phyloP scores from a whole-genome alignment of 2,888 invertebrate species.

The Ariolimax columbianus region DNA sequence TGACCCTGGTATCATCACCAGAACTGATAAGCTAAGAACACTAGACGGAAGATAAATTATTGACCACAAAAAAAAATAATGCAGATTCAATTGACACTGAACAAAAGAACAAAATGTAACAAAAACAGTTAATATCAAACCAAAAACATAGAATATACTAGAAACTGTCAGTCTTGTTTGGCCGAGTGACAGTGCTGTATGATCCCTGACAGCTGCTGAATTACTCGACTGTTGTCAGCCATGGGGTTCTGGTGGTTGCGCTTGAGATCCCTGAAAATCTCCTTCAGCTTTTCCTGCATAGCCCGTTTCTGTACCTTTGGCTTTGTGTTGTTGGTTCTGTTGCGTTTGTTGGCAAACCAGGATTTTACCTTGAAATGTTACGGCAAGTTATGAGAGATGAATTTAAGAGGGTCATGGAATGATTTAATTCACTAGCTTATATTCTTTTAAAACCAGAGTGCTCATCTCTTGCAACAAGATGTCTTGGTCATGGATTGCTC shows the following conservation, averaged over 20 bases:
- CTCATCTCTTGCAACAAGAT: too few species aligned
- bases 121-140: not conserved
- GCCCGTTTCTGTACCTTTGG: constrained; percentile 72
- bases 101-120: not conserved
- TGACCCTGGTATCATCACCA: too few species aligned
- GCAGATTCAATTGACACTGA: not conserved
- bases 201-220: constrained; percentile 71
- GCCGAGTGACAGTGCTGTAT: constrained; percentile 52
- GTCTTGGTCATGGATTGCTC: too few species aligned
- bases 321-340: constrained; percentile 73
- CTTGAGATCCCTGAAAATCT: constrained; percentile 69
- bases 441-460: too few species aligned
- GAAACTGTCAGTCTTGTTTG: constrained; percentile 21
- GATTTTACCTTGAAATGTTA: constrained; percentile 70
- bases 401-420: too few species aligned
- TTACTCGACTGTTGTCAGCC: constrained; percentile 69
- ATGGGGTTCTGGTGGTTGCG: constrained; percentile 43
- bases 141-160: not conserved
- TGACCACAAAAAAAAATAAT: not conserved
- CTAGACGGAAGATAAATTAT: too few species aligned
- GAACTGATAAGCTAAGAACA: too few species aligned
- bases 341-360: constrained; percentile 76
- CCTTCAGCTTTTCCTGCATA: constrained; percentile 67
- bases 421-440: too few species aligned
- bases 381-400: constrained; percentile 9